A percentile compares a stretch with the other conserved stretches of the same genome.
These are phyloP conservation scores for Cuniculus paca DNA, from an alignment of 2,797 vertebrate species.

Conservation along the genomic window DNA sequence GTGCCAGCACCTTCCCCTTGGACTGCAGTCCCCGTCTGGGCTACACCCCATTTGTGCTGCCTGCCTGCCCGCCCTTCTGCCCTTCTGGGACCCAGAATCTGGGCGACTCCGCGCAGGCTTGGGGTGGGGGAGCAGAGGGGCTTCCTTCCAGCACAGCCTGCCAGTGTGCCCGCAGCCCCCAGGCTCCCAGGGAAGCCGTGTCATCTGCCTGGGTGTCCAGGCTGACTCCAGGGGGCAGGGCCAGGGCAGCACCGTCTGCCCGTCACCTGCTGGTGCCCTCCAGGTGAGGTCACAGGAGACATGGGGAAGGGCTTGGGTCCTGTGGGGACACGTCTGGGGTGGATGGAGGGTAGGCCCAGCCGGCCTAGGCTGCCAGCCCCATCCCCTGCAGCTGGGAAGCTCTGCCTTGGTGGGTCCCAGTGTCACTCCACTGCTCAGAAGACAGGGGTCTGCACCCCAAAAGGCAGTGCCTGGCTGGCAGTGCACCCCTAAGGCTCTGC, in stretches of 20 bases:
- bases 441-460: not conserved
- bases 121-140: not conserved
- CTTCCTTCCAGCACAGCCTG: not conserved
- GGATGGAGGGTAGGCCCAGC: not conserved
- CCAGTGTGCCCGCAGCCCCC: accelerated
- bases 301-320: accelerated
- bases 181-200: not conserved
- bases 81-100: not conserved
- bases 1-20: not conserved
- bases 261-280: not conserved
- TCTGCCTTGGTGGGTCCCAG: not conserved
- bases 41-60: no score
- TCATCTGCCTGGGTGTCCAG: not conserved
- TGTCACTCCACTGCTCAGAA: not conserved
- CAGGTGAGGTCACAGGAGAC: not conserved
- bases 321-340: not conserved
- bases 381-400: not conserved
- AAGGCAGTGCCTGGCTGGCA: not conserved
- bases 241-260: not conserved
- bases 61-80: accelerated
- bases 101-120: not conserved
- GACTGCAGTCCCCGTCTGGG: not conserved
- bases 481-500: accelerated
- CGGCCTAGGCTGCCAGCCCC: not conserved
- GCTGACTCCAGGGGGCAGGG: not conserved